Conservation (phyloP, 1,140 invertebrate species). For the Coenobita brevimanus region DNA sequence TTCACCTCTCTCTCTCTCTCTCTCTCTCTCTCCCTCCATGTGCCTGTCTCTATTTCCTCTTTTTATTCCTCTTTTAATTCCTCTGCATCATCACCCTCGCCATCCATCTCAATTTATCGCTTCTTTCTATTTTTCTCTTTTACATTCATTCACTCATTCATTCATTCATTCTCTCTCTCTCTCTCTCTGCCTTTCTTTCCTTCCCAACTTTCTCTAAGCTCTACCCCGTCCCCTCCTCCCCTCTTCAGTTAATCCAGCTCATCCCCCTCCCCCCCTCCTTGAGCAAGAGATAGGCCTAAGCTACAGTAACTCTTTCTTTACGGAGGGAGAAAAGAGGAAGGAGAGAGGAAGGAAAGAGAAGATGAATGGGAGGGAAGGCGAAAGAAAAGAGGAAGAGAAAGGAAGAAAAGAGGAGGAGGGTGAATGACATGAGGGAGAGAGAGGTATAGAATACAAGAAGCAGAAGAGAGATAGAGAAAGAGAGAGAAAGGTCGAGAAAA, state of each 20-base stretch:
- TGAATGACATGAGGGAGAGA: neutral
- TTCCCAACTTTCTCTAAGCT: neutral
- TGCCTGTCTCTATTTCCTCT: too few relatives aligned
- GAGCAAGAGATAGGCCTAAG: constrained; percentile 29
- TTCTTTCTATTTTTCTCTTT: neutral
- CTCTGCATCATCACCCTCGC: neutral
- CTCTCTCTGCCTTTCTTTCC: neutral
- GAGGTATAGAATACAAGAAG: too few relatives aligned
- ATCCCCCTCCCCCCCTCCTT: neutral
- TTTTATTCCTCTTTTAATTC: neutral
- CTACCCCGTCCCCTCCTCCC: neutral
- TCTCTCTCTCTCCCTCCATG: neutral
- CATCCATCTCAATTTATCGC: neutral
- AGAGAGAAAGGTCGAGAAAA: neutral
- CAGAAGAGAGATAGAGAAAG: too few relatives aligned
- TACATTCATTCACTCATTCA: neutral
- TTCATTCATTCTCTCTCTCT: neutral
- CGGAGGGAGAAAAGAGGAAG: neutral
- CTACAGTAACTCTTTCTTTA: constrained; percentile 27
- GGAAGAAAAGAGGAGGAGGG: neutral
- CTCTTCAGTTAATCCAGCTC: neutral
- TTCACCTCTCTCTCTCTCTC: too few relatives aligned
- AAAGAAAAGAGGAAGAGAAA: neutral
- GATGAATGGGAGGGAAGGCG: neutral
- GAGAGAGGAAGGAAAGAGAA: too few relatives aligned